Evolutionary conservation across 1,140 invertebrate genomes (phyloP), one percentile per base, ranked within the genome.

Genomic region (Cydia strobilella): DNA sequence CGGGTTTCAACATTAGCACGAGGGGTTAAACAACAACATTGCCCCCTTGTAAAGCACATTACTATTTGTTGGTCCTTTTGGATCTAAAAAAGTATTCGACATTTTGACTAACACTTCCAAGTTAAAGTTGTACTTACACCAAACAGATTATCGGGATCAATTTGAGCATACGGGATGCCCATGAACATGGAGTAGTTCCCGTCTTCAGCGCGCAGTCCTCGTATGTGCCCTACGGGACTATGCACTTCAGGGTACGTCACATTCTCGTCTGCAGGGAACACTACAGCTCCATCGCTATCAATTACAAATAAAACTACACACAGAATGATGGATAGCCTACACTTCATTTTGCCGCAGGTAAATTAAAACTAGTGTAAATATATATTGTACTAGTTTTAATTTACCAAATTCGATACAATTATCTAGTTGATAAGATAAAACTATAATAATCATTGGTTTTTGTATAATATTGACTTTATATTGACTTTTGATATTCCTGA

Each of bases 121-220:
- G 20, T 63, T 25, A 12, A 45, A 63, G 20, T 25, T 23, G 27
- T 13, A 79, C 80, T 79, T 74, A 84, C 83, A 45, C 83, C 83
- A 75, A 84, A 84, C 5, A 81, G 77, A 73, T 84, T 84, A 0
- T 31, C 42, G 25, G 62, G 59, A 65, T 82, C 75, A 15, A 84
- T 69, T 62, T 48, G 62, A 42, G 76, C 82, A 62, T 74, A 84
- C 12, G 82, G 82, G 27, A 84, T 80, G 6, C 82, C 82, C 72
- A 84, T 71, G 48, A 82, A 84, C 82, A 82, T 82, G 4, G 79
- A 79, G 35, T 82, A 84, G 23, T 74, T 71, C 1, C 82, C 80
- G 72, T 84, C 80, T 0, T 31, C 73, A 5, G 80, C 78, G 12
- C 23, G 66, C 13, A 79, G 27, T 3, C 82, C 82, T 62, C 75